phyloP scores from a whole-genome alignment of 2,113 vertebrate genomes.

The Maccullochella peelii region DNA sequence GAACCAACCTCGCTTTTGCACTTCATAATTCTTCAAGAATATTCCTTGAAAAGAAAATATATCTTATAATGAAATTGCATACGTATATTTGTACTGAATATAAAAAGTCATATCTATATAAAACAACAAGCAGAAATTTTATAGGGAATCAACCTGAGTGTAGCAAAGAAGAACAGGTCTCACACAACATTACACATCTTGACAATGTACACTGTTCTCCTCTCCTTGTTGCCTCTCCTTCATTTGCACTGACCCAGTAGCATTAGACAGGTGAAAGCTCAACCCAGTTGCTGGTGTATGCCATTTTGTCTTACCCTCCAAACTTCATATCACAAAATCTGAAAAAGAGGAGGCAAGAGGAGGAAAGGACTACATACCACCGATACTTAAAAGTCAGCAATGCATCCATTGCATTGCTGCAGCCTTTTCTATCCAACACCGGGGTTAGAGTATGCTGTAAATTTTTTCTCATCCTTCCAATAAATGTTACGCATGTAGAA shows the following conservation, averaged over 20 bases:
- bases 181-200: constrained; percentile 69
- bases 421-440: constrained; percentile 43
- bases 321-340: constrained; percentile 45
- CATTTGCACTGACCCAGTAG: constrained; percentile 83
- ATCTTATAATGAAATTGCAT: constrained; percentile 78
- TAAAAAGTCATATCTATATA: constrained; percentile 80
- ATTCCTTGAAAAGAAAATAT: constrained; percentile 79
- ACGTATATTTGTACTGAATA: constrained; percentile 84
- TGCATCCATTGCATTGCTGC: constrained; percentile 27
- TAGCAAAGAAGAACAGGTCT: constrained; percentile 82
- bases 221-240: constrained; percentile 78
- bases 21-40: constrained; percentile 79
- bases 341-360: constrained; percentile 47
- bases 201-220: constrained; percentile 71
- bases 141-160: constrained; percentile 77
- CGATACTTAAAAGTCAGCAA: constrained; percentile 16
- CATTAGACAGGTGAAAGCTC: constrained; percentile 81
- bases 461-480: constrained; percentile 27
- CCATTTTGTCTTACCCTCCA: constrained; percentile 49
- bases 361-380: constrained; percentile 36
- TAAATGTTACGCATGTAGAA: constrained; percentile 27
- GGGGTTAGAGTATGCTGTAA: background rate
- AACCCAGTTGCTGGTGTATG: constrained; percentile 51
- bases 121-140: constrained; percentile 73
- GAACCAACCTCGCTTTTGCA: constrained; percentile 80